Conservation (phyloP, 2,797 vertebrate genomes). For the Lagorchestes hirsutus region DNA sequence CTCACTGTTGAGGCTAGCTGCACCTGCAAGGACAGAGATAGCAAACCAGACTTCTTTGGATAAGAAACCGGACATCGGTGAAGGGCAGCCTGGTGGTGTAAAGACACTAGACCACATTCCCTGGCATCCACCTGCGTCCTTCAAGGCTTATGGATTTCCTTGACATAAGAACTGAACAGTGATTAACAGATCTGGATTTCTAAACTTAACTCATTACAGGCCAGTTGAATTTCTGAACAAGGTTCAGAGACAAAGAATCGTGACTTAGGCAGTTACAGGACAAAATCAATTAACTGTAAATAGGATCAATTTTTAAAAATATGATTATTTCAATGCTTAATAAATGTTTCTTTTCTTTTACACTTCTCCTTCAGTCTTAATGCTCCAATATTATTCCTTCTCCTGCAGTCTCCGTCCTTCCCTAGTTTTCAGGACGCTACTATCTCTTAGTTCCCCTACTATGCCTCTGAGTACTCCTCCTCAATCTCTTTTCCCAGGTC, state of each 20-base stretch:
- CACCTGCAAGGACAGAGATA: not conserved
- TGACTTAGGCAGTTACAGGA: not conserved
- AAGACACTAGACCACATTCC: not conserved
- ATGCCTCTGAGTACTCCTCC: too few species aligned
- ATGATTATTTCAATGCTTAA: not conserved
- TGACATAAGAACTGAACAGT: not conserved
- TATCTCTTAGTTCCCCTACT: too few species aligned
- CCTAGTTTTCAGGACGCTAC: fast-evolving
- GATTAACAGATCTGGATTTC: not conserved
- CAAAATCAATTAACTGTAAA: not conserved
- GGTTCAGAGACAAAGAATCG: not conserved
- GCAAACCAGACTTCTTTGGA: not conserved
- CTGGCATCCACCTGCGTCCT: not conserved
- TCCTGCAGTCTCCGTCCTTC: fast-evolving
- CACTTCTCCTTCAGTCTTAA: not conserved
- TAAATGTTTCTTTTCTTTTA: not conserved
- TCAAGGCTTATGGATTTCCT: not conserved
- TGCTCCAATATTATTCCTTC: not conserved
- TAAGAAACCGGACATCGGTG: not conserved
- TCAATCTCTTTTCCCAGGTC: not conserved
- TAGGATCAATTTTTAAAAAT: not conserved
- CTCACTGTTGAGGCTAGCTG: not conserved
- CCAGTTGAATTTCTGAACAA: not conserved
- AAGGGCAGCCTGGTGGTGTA: not conserved
- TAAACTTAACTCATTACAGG: not conserved